Percentiles rank a stretch among this genome's conserved stretches.
Evolutionary conservation across 2,888 invertebrate species (phyloP).

Genomic region (Nephrocerus scutellatus): DNA sequence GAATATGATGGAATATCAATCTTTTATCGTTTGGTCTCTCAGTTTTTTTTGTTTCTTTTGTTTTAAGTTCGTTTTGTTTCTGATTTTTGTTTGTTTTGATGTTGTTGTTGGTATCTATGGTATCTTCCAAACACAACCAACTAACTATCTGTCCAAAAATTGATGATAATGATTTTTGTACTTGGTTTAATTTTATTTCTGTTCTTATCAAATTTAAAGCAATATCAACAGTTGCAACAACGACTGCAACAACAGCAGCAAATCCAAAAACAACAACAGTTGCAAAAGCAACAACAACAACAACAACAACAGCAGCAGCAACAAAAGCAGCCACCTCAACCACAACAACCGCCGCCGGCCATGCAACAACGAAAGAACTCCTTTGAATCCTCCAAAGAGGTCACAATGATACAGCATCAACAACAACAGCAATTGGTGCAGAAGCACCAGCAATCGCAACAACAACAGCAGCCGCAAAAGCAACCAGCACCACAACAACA

Average conservation of each 20-base stretch:
- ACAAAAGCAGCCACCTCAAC: constrained; percentile 12
- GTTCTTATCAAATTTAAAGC: too few species aligned
- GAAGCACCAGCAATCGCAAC: constrained; percentile 17
- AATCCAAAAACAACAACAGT: background rate
- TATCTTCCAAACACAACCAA: too few species aligned
- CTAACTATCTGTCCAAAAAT: too few species aligned
- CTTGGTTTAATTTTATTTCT: too few species aligned
- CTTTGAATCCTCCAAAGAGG: background rate
- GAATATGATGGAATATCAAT: too few species aligned
- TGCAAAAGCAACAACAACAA: constrained; percentile 2
- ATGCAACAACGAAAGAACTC: constrained; percentile 1
- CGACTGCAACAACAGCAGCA: constrained; percentile 15
- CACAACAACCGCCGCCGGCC: constrained; percentile 7
- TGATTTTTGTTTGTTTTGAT: too few species aligned
- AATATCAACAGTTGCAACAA: too few species aligned
- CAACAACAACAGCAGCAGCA: constrained; percentile 12
- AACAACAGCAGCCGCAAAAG: constrained; percentile 24
- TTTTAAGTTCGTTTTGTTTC: too few species aligned
- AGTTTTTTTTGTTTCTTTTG: too few species aligned
- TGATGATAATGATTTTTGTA: too few species aligned
- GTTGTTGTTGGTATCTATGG: too few species aligned
- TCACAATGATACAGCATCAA: background rate
- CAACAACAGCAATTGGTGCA: constrained; percentile 4
- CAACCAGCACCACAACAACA: constrained; percentile 8
- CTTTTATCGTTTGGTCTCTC: too few species aligned